Percentiles rank a stretch among this genome's conserved stretches.
phyloP scores from a whole-genome alignment of 2,888 invertebrate genomes.

The Drosophila suboccidentalis region DNA sequence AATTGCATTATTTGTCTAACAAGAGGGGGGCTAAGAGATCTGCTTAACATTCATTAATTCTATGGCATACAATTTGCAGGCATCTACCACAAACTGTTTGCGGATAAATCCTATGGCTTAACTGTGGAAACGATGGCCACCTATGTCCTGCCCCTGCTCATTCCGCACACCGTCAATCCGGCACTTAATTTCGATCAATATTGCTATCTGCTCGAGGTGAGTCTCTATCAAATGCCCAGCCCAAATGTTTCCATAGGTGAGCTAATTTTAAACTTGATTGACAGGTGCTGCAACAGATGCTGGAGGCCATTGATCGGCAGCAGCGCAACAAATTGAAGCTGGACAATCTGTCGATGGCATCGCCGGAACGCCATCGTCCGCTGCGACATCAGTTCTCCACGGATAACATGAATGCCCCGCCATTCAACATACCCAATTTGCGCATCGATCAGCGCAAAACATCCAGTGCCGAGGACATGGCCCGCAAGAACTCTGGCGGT shows the following conservation, averaged over 20 bases:
- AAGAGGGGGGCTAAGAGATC: slow-evolving; percentile 3
- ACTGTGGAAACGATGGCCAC: slow-evolving; percentile 97
- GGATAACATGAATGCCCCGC: slow-evolving; percentile 93
- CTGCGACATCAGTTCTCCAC: slow-evolving; percentile 93
- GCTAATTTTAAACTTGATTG: slow-evolving; percentile 18
- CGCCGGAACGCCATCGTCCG: slow-evolving; percentile 91
- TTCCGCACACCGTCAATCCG: slow-evolving; percentile 97
- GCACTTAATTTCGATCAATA: slow-evolving; percentile 93
- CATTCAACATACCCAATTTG: slow-evolving; percentile 95
- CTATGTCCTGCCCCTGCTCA: slow-evolving; percentile 95
- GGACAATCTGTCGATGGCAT: slow-evolving; percentile 91
- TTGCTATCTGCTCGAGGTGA: slow-evolving; percentile 89
- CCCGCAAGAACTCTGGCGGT: slow-evolving; percentile 93
- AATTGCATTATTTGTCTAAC: slow-evolving; percentile 14
- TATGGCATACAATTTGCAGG: slow-evolving; percentile 87
- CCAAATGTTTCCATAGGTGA: not conserved
- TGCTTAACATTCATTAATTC: slow-evolving; percentile 19
- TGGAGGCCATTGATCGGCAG: slow-evolving; percentile 94
- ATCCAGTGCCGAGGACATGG: slow-evolving; percentile 96
- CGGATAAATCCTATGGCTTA: slow-evolving; percentile 95
- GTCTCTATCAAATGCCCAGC: not conserved
- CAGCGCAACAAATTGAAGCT: slow-evolving; percentile 95
- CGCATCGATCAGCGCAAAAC: slow-evolving; percentile 95
- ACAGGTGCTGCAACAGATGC: slow-evolving; percentile 95
- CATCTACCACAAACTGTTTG: slow-evolving; percentile 95